Base-by-base conservation (phyloP, 2,888 invertebrate genomes). In the Trissonchulus sp. region DNA sequence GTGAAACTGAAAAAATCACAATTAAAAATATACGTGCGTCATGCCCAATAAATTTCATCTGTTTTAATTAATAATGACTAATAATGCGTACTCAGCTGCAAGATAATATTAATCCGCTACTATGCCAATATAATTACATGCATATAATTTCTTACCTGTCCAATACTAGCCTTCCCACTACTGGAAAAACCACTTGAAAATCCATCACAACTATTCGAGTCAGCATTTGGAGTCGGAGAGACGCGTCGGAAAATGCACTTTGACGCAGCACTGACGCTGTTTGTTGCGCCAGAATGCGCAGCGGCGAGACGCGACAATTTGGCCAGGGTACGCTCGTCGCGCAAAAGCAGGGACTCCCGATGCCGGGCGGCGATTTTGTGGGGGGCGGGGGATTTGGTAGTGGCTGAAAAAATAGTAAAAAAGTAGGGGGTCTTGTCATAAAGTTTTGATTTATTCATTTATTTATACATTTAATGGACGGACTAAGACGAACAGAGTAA, bases 191-290 rank as follows among this genome's bases (percentile, higher is more conserved):
- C n/a, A n/a, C n/a, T n/a, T n/a, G n/a, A n/a, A n/a, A n/a, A n/a
- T n/a, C n/a, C n/a, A n/a, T n/a, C n/a, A n/a, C n/a, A n/a, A n/a
- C n/a, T n/a, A n/a, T n/a, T 48, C 8, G 48, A 48, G 48, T 48
- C 48, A 48, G 48, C 48, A 48, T 8, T 15, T 8, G 68, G 68
- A 8, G 68, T 30, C 68, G 68, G 68, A 33, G 68, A 65, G 28
- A 65, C 68, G 8, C 68, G 68, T 33, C 33, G 33, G n/a, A 65
- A 65, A 28, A 65, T 34, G 68, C 68, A 65, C 68, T 33, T 34
- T 8, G 68, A 65, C 8, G 68, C 8, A 18, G 68, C 68, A 15
- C 18, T 28, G 31, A n/a, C 68, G 28, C 8, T 18, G 28, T 30
- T 65, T 8, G 15, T 34, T 15, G 68, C 31, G 35, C 35, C n/a